Conservation (phyloP, 2,113 vertebrate species). For the Solea solea region DNA sequence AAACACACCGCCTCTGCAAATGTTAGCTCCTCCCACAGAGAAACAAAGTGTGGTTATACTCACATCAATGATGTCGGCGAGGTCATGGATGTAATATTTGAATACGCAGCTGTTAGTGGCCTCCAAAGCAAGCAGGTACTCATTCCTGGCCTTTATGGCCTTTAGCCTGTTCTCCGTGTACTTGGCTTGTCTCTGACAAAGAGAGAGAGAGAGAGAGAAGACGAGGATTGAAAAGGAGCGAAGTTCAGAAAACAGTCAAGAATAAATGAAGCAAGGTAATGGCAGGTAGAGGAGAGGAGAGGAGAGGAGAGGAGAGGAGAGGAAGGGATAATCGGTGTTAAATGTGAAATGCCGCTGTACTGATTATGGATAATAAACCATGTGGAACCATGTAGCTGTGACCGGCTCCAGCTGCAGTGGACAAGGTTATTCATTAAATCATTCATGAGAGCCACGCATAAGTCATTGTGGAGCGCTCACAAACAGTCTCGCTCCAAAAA, state of each 20-base stretch:
- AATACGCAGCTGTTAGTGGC: slow-evolving; percentile 97
- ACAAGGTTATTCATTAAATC: slow-evolving; percentile 54
- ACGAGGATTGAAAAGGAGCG: not conserved
- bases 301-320: slow-evolving; percentile 10
- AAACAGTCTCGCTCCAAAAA: not conserved
- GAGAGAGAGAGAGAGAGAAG: slow-evolving; percentile 23
- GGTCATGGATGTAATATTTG: slow-evolving; percentile 99
- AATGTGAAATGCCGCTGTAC: slow-evolving; percentile 54
- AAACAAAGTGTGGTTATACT: slow-evolving; percentile 68
- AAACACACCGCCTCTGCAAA: too few relatives aligned
- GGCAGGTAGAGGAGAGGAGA: not conserved
- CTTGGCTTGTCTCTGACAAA: slow-evolving; percentile 93
- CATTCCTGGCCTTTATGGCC: slow-evolving; percentile 96
- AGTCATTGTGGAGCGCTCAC: slow-evolving; percentile 45
- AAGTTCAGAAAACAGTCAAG: slow-evolving; percentile 2
- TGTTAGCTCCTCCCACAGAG: not conserved
- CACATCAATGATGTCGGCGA: slow-evolving; percentile 98
- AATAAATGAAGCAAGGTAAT: slow-evolving; percentile 10
- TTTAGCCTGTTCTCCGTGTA: slow-evolving; percentile 98
- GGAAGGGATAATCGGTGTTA: slow-evolving; percentile 26
- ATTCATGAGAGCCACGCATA: slow-evolving; percentile 47
- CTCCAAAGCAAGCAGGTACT: slow-evolving; percentile 95
- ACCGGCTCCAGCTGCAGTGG: slow-evolving; percentile 44
- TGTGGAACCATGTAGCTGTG: slow-evolving; percentile 38
- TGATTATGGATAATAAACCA: slow-evolving; percentile 61